Conservation (phyloP, 1,140 invertebrate genomes). For the Chironomus tepperi region DNA sequence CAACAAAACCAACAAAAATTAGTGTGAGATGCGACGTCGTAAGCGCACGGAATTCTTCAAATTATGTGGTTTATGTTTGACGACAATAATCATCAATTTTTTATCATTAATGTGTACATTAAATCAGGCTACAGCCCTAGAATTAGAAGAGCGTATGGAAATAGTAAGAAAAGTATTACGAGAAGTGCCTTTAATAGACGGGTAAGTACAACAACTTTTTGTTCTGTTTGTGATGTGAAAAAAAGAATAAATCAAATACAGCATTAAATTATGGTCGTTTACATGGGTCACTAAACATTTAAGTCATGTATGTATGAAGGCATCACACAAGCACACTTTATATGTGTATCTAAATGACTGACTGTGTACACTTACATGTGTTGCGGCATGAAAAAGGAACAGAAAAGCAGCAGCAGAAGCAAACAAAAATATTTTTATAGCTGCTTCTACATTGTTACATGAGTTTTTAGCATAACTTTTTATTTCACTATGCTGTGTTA, state of each 20-base stretch:
- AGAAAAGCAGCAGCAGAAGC: too few species aligned
- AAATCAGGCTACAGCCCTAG: constrained; percentile 29
- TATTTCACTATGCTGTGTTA: too few species aligned
- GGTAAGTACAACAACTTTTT: constrained; percentile 29
- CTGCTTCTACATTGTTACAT: too few species aligned
- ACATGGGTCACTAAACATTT: neutral
- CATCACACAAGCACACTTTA: neutral
- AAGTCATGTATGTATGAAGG: neutral
- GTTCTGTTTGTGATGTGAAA: neutral
- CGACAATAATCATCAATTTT: constrained; percentile 20
- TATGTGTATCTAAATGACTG: too few species aligned
- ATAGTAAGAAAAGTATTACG: constrained; percentile 45
- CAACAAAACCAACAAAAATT: too few species aligned
- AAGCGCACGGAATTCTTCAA: constrained; percentile 11
- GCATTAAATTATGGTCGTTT: constrained; percentile 12
- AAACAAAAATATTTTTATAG: too few species aligned
- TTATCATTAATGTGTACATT: constrained; percentile 2
- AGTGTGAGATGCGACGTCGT: neutral
- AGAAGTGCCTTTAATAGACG: constrained; percentile 50
- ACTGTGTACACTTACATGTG: too few species aligned
- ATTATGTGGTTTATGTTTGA: constrained; percentile 21
- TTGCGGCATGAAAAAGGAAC: too few species aligned
- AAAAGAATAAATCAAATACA: constrained; percentile 9
- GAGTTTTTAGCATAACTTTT: too few species aligned
- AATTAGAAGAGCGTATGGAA: constrained; percentile 43